These are phyloP conservation scores for Turnix velox DNA, from an alignment of 2,113 vertebrate genomes.

Conservation along the genomic window DNA sequence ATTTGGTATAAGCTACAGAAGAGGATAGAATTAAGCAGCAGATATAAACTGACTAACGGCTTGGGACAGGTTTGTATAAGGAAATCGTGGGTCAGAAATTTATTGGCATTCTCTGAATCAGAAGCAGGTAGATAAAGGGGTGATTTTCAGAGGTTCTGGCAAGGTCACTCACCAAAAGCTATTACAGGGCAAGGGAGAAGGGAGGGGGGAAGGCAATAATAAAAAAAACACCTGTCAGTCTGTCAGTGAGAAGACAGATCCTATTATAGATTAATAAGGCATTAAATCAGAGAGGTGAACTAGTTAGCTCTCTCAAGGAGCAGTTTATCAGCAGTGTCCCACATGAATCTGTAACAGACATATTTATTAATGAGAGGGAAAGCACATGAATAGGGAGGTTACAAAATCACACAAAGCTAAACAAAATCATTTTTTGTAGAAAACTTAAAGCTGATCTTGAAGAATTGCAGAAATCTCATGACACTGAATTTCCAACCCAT, in stretches of 20 bases:
- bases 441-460: not conserved
- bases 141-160: not conserved
- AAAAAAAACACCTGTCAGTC: not conserved
- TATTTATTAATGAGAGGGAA: not conserved
- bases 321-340: not conserved
- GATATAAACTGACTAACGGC: not conserved
- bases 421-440: not conserved
- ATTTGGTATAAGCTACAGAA: not conserved
- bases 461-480: not conserved
- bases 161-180: not conserved
- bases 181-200: not conserved
- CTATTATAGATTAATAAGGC: not conserved
- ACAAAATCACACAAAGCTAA: not conserved
- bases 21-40: not conserved
- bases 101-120: not conserved
- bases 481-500: not conserved
- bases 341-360: not conserved
- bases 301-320: not conserved
- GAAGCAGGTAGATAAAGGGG: not conserved
- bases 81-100: not conserved
- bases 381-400: not conserved
- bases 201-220: not conserved
- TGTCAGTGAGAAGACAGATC: not conserved
- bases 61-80: not conserved
- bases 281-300: not conserved